Evolutionary conservation across 2,888 invertebrate species (phyloP), one percentile per base, ranked within the genome.

Genomic region (Dynastes hyllus): DNA sequence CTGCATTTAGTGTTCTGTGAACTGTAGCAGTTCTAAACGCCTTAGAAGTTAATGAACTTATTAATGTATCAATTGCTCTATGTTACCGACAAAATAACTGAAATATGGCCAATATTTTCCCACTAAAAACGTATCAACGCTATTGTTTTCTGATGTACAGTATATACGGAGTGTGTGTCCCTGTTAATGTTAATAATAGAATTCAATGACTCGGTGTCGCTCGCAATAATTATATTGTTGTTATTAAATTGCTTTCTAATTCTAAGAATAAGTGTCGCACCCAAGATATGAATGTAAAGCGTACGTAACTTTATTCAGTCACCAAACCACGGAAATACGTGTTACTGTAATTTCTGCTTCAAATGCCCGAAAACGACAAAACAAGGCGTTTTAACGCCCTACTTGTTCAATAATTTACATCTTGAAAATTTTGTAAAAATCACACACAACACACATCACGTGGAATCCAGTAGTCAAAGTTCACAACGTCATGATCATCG

Each of bases 161-260:
- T 58, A 58, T 22, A n/a, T 16, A 22, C 1, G 53, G 13, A 16
- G 8, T 2, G 55, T 8, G 9, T 22, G 22, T 29, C n/a, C 32
- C 37, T 32, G 11, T 65, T 32, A 32, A 40, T 29, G 13, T 11
- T 65, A 65, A 65, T 65, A 65, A 65, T 65, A 16, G 65, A 29
- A 37, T 13, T 37, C 37, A 65, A 40, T 37, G 16, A 65, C 65
- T 11, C 11, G 37, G 32, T 65, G 32, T 65, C 32, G 27, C 32
- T 65, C 32, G 32, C n/a, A 65, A 37, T 37, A 65, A 65, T n/a
- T 65, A 37, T 13, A 37, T 13, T 65, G 37, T 65, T 65, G 32
- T 65, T 65, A 37, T 65, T 40, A 65, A 29, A 2, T 65, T 37
- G 37, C 16, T 65, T 65, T 65, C n/a, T 32, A 65, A 65, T 65